A percentile compares a stretch with the other conserved stretches of the same genome.
Evolutionary conservation across 2,888 invertebrate genomes (phyloP).

Genomic region (Cyaniris semiargus): DNA sequence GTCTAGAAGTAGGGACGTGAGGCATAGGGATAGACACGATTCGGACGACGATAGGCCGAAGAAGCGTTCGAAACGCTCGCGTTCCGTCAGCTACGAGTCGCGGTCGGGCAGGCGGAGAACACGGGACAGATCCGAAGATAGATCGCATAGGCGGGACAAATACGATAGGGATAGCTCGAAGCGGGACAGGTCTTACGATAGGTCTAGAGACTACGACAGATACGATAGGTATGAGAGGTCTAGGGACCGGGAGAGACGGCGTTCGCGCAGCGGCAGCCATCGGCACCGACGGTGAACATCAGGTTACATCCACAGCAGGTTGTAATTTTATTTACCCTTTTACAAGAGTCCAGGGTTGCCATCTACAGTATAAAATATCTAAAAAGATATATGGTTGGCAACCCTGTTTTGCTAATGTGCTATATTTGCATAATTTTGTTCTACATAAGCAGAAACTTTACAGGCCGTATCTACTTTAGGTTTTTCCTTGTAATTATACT

Average conservation of each 20-base stretch:
- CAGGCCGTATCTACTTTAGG: background rate
- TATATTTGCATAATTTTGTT: too few relatives aligned
- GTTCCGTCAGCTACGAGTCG: constrained; percentile 64
- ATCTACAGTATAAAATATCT: background rate
- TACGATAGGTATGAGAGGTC: constrained; percentile 74
- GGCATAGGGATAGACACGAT: constrained; percentile 60
- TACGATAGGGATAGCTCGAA: constrained; percentile 55
- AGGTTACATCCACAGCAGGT: constrained; percentile 69
- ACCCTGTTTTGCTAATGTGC: constrained; percentile 2
- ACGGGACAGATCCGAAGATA: constrained; percentile 55
- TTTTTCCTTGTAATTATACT: background rate
- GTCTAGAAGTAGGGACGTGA: constrained; percentile 60
- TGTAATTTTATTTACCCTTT: constrained; percentile 56
- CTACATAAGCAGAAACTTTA: too few relatives aligned
- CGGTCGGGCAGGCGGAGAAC: constrained; percentile 55
- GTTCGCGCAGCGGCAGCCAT: constrained; percentile 64
- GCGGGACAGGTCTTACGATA: constrained; percentile 52
- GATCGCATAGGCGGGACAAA: constrained; percentile 56
- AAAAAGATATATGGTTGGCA: background rate
- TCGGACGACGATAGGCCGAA: constrained; percentile 63
- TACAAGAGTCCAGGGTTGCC: constrained; percentile 36
- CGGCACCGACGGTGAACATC: constrained; percentile 71
- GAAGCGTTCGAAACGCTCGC: constrained; percentile 63
- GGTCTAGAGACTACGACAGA: constrained; percentile 53
- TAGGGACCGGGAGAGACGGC: constrained; percentile 67